Evolutionary conservation across 2,797 vertebrate species (phyloP), one percentile per base, ranked within the genome.

Genomic region (Oreochromis grahami): DNA sequence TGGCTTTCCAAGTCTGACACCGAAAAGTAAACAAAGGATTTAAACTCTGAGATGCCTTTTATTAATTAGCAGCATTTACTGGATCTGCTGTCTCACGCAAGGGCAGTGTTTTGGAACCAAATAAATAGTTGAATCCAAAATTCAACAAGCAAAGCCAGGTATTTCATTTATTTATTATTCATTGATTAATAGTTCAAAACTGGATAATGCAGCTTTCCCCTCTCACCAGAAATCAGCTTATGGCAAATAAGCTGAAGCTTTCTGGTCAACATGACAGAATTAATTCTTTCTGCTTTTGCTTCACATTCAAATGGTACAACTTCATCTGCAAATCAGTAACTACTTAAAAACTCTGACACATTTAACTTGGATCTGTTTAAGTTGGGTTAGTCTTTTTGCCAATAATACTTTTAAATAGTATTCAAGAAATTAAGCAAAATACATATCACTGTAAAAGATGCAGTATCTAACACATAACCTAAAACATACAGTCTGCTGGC

Each of bases 21-120:
- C 15, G 8, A 65, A 89, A 77, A 81, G 86, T 92, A 91, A 95
- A 93, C 91, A 94, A 89, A 83, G 80, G 82, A 89, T 91, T 88
- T 84, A 79, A 60, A 72, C 85, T 86, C 56, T 24, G 19, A 91
- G 79, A 87, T 89, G 74, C 80, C 81, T 78, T 80, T 70, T 83
- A 77, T 81, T 90, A 88, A 92, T 91, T 90, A 87, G 81, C 55
- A 72, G 80, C 77, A 36, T 80, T 79, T 2, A 2, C 56, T 32
- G 58, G 77, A 81, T 82, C 78, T 45, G 81, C 81, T 17, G 53
- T 51, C 72, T 86, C 29, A 5, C 21, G 55, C 55, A 34, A 77
- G 19, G 70, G 51, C 29, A 41, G 29, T 51, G 74, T 50, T 78
- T 19, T 17, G 53, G 7, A 32, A 38, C 45, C 12, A 65, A 87